Conservation (phyloP, 2,888 invertebrate genomes). For the Cephonodes hylas region DNA sequence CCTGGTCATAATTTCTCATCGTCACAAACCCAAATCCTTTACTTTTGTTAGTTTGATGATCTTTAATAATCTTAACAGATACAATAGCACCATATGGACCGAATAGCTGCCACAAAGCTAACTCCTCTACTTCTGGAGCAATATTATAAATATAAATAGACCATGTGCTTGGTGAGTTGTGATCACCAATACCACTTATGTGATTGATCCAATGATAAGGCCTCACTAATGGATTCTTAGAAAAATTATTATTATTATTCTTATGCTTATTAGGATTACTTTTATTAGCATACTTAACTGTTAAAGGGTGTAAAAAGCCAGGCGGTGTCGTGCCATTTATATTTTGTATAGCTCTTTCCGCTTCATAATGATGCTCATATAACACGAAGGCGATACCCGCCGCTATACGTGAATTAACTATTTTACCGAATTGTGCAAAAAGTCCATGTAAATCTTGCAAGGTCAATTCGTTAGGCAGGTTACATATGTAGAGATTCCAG, state of each 20-base stretch:
- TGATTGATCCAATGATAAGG: conserved; percentile 78
- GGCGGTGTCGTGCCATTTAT: conserved; percentile 75
- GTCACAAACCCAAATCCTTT: conserved; percentile 80
- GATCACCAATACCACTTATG: conserved; percentile 74
- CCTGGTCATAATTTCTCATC: conserved; percentile 80
- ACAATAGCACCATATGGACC: conserved; percentile 82
- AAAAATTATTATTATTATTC: conserved; percentile 75
- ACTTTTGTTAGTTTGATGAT: conserved; percentile 79
- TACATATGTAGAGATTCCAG: conserved; percentile 81
- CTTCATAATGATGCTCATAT: conserved; percentile 77
- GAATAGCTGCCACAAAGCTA: conserved; percentile 78
- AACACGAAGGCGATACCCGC: conserved; percentile 80
- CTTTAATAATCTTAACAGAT: conserved; percentile 79
- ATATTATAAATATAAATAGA: conserved; percentile 80
- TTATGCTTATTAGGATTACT: conserved; percentile 78
- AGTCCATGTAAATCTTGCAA: conserved; percentile 80
- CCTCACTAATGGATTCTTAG: conserved; percentile 71
- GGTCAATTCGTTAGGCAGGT: conserved; percentile 80
- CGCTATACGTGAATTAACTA: conserved; percentile 80
- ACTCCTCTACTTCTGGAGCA: conserved; percentile 76
- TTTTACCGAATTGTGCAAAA: conserved; percentile 80
- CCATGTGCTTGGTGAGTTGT: conserved; percentile 77
- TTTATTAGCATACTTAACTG: conserved; percentile 82
- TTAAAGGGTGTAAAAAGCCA: conserved; percentile 78
- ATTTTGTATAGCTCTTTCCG: conserved; percentile 75